Conservation (phyloP, 2,888 invertebrate genomes). For the Diarsia brunnea region DNA sequence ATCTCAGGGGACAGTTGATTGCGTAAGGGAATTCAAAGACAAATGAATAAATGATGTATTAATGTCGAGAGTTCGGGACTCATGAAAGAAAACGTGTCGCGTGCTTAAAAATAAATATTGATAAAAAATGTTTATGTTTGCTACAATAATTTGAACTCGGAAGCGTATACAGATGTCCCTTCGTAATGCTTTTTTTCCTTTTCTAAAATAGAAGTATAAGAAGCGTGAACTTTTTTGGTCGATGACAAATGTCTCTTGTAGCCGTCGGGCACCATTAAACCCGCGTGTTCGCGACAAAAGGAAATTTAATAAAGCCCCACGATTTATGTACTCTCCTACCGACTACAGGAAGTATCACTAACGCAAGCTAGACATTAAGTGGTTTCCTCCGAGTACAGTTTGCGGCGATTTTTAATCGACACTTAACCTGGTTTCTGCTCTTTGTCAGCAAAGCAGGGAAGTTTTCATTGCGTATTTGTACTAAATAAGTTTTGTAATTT, state of each 20-base stretch:
- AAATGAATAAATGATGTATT: conserved; percentile 58
- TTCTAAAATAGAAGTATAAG: conserved; percentile 75
- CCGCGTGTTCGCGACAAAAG: conserved; percentile 71
- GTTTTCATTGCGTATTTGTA: conserved; percentile 22
- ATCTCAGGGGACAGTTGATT: conserved; percentile 72
- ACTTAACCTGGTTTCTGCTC: conserved; percentile 63
- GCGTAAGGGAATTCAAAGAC: conserved; percentile 61
- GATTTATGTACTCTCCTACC: conserved; percentile 74
- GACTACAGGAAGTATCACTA: conserved; percentile 76
- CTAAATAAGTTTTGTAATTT: conserved; percentile 15
- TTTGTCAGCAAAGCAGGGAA: conserved; percentile 39
- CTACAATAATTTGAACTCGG: conserved; percentile 73
- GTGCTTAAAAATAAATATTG: conserved; percentile 64
- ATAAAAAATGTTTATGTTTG: conserved; percentile 72
- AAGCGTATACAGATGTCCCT: conserved; percentile 77
- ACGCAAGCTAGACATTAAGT: conserved; percentile 71
- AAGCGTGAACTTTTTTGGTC: conserved; percentile 69
- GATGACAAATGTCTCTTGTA: conserved; percentile 77
- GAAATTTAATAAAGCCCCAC: conserved; percentile 79
- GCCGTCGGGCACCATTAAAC: conserved; percentile 76
- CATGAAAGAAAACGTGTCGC: conserved; percentile 24
- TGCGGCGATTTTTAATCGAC: conserved; percentile 64
- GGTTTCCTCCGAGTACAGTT: conserved; percentile 62
- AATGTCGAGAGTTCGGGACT: conserved; percentile 46
- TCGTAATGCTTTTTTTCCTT: conserved; percentile 63